phyloP scores from a whole-genome alignment of 2,113 vertebrate species.

The Jaculus jaculus region DNA sequence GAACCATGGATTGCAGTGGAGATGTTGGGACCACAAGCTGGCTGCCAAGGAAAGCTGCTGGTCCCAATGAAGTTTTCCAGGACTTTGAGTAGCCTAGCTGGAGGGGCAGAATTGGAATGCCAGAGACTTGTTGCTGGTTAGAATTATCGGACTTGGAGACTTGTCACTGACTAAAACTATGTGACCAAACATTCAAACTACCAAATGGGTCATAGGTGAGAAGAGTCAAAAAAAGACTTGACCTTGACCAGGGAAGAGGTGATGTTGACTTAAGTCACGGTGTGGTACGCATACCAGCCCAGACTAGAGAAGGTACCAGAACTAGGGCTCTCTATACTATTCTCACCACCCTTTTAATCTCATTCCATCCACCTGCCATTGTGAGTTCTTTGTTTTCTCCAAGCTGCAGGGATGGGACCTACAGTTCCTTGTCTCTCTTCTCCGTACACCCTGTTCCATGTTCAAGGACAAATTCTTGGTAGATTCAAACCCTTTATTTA shows the following conservation, averaged over 20 bases:
- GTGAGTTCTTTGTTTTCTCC: neutral
- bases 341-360: accelerated
- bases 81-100: too few relatives aligned
- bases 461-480: neutral
- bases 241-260: neutral
- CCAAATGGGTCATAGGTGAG: neutral
- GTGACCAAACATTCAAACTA: too few relatives aligned
- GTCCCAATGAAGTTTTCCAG: too few relatives aligned
- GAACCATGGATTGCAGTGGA: too few relatives aligned
- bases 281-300: neutral
- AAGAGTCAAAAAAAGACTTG: neutral
- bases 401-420: neutral
- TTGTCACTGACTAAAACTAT: too few relatives aligned
- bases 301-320: accelerated
- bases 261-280: accelerated
- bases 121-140: too few relatives aligned
- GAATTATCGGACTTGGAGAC: too few relatives aligned
- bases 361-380: neutral
- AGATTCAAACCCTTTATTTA: neutral
- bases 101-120: too few relatives aligned
- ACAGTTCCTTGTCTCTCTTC: neutral
- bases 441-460: neutral
- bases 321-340: neutral
- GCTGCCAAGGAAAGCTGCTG: too few relatives aligned
- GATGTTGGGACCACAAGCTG: too few relatives aligned